These are phyloP conservation scores for Cotesia congregata DNA, from an alignment of 2,888 invertebrate species.

Conservation along the genomic window DNA sequence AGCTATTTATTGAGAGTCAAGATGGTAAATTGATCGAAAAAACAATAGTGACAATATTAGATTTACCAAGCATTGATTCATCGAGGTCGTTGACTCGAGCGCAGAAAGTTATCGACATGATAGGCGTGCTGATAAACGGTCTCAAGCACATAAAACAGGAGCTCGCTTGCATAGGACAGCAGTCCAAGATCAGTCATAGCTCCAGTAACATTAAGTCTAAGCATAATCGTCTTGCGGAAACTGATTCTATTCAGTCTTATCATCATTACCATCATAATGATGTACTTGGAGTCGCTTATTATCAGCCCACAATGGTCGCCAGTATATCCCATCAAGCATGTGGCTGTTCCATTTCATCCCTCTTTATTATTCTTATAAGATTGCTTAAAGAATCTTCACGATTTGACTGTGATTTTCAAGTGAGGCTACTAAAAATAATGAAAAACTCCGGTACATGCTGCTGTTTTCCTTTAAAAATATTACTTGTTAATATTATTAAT, in stretches of 20 bases:
- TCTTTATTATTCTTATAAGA: constrained; percentile 73
- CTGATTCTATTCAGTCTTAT: constrained; percentile 68
- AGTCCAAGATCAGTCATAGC: not conserved
- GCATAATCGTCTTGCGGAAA: constrained; percentile 59
- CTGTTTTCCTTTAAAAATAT: constrained; percentile 74
- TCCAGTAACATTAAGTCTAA: constrained; percentile 71
- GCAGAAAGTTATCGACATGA: constrained; percentile 73
- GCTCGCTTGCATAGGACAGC: constrained; percentile 71
- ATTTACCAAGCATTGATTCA: constrained; percentile 70
- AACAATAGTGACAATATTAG: constrained; percentile 73
- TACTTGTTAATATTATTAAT: constrained; percentile 72
- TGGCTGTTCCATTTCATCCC: constrained; percentile 73
- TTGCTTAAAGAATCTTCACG: constrained; percentile 71
- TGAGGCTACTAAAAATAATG: constrained; percentile 73
- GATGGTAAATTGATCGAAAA: constrained; percentile 74
- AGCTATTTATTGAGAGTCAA: constrained; percentile 74
- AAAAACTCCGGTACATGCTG: constrained; percentile 76
- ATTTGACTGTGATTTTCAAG: constrained; percentile 68
- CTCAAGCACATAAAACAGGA: constrained; percentile 75
- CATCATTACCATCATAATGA: constrained; percentile 78
- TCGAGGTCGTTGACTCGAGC: constrained; percentile 70
- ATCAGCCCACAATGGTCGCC: constrained; percentile 65
- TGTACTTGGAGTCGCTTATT: constrained; percentile 72
- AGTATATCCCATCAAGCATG: constrained; percentile 64
- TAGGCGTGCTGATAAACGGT: constrained; percentile 73